Conservation (phyloP, 2,113 vertebrate genomes). For the Orycteropus afer region DNA sequence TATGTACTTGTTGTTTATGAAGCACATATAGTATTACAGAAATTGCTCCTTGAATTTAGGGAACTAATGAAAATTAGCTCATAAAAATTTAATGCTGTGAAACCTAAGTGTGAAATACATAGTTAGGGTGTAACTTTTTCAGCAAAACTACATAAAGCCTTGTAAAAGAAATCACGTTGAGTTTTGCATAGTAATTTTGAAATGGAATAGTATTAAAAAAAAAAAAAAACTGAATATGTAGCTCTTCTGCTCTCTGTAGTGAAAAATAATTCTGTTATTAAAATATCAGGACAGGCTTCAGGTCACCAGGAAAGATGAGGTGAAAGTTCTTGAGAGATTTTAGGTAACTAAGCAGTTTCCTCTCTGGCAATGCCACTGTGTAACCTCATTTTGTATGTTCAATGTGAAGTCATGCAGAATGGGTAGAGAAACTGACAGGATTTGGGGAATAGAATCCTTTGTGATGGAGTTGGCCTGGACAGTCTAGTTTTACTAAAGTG, state of each 20-base stretch:
- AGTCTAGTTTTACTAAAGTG: slow-evolving; percentile 19
- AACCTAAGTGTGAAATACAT: slow-evolving; percentile 34
- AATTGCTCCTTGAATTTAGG: slow-evolving; percentile 64
- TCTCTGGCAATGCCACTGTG: not conserved
- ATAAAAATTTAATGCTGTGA: slow-evolving; percentile 56
- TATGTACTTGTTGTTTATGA: slow-evolving; percentile 61
- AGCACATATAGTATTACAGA: slow-evolving; percentile 49
- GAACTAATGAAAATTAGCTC: slow-evolving; percentile 76
- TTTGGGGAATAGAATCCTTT: not conserved
- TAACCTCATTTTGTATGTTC: slow-evolving; percentile 28
- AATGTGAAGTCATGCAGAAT: slow-evolving; percentile 24
- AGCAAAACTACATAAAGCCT: slow-evolving; percentile 15
- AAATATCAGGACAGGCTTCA: slow-evolving; percentile 34
- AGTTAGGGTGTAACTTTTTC: not conserved
- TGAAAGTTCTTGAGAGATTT: not conserved
- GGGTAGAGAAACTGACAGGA: not conserved
- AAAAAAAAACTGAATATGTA: no score
- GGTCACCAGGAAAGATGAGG: not conserved
- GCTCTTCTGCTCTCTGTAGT: not conserved
- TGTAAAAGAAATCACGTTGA: slow-evolving; percentile 21
- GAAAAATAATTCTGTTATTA: slow-evolving; percentile 36
- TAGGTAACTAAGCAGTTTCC: not conserved
- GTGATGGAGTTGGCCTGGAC: not conserved
- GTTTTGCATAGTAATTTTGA: not conserved
- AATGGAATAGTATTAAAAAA: no score